Conservation (phyloP, 2,113 vertebrate species). For the Phycodurus eques region DNA sequence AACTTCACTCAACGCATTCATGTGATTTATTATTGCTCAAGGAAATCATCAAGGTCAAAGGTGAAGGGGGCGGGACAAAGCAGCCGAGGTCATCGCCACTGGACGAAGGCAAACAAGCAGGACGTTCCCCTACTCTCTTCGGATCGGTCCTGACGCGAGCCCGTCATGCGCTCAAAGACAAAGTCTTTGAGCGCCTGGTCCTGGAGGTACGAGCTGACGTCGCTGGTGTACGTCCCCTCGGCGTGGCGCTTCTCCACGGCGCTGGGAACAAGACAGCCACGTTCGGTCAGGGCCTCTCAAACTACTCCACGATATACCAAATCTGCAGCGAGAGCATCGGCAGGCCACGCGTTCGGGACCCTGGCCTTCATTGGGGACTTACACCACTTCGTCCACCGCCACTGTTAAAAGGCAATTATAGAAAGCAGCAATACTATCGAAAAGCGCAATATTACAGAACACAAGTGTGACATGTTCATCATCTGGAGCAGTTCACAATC, state of each 20-base stretch:
- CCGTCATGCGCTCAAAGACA: too few species aligned
- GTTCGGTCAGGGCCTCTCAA: background rate
- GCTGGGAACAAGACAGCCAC: slow-evolving; percentile 53
- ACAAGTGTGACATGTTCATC: too few species aligned
- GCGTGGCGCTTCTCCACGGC: slow-evolving; percentile 83
- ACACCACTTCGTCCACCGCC: too few species aligned
- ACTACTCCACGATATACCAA: background rate
- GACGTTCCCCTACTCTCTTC: slow-evolving; percentile 84
- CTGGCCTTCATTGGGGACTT: too few species aligned
- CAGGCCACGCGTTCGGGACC: too few species aligned
- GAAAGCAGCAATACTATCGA: too few species aligned
- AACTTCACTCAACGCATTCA: slow-evolving; percentile 62
- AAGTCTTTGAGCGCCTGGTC: slow-evolving; percentile 92
- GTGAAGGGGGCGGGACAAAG: slow-evolving; percentile 27
- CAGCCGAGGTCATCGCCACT: slow-evolving; percentile 39
- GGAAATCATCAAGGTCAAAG: slow-evolving; percentile 37
- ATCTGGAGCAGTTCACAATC: too few species aligned
- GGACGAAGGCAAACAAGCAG: slow-evolving; percentile 16
- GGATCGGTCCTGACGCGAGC: slow-evolving; percentile 87
- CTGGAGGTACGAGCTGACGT: slow-evolving; percentile 88
- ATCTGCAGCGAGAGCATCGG: background rate
- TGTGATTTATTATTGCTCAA: slow-evolving; percentile 75
- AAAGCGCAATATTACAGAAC: too few species aligned
- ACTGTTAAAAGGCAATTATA: too few species aligned
- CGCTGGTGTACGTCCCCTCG: slow-evolving; percentile 92